phyloP scores from a whole-genome alignment of 2,888 invertebrate genomes.

The Drosophila fulvimacula region DNA sequence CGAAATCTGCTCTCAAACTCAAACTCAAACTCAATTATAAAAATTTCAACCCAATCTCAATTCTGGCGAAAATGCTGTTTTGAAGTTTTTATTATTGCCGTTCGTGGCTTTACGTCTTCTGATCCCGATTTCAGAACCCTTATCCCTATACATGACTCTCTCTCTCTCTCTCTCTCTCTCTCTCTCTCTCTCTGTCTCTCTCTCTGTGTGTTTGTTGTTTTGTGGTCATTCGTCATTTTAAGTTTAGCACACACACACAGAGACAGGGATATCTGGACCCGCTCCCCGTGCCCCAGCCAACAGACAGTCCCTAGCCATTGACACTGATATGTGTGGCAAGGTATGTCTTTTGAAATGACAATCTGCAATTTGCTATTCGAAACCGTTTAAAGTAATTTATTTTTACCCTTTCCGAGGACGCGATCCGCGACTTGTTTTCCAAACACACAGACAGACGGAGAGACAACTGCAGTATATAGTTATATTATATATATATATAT shows the following conservation, averaged over 20 bases:
- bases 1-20: conserved; percentile 47
- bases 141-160: conserved; percentile 3
- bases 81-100: conserved; percentile 60
- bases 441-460: conserved; percentile 5
- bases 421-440: conserved; percentile 52
- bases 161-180: neutral
- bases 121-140: conserved; percentile 67
- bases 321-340: conserved; percentile 76
- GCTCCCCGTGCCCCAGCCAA: conserved; percentile 37
- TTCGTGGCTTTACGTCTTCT: conserved; percentile 55
- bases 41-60: conserved; percentile 78
- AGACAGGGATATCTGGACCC: conserved; percentile 9
- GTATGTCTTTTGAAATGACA: conserved; percentile 79
- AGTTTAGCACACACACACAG: conserved; percentile 41
- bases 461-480: neutral
- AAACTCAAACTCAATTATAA: conserved; percentile 68
- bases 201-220: conserved; percentile 45
- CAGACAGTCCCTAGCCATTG: conserved; percentile 63
- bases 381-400: conserved; percentile 83
- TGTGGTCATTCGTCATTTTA: conserved; percentile 78
- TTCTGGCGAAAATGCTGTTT: conserved; percentile 75
- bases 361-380: conserved; percentile 82
- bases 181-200: neutral
- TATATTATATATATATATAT: conserved; percentile 1
- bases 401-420: conserved; percentile 63